Percentiles rank a stretch among this genome's conserved stretches.
phyloP scores from a whole-genome alignment of 2,888 invertebrate species.

The Erebia ligea region DNA sequence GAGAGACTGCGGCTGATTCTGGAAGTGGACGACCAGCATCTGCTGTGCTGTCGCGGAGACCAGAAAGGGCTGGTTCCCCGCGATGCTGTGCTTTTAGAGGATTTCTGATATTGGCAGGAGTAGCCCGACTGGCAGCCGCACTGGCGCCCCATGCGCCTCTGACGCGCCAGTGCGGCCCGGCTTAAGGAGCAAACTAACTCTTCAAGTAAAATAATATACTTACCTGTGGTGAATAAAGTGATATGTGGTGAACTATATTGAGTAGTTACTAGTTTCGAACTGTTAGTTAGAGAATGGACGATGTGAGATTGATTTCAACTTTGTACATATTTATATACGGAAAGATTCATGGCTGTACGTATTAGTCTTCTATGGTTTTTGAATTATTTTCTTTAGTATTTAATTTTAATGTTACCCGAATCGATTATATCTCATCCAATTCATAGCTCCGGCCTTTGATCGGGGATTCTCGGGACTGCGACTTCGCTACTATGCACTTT shows the following conservation, averaged over 20 bases:
- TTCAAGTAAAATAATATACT: not conserved
- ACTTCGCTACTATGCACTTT: constrained; percentile 26
- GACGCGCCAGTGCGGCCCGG: constrained; percentile 4
- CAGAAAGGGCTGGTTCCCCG: constrained; percentile 90
- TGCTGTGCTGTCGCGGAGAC: constrained; percentile 89
- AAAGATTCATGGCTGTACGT: constrained; percentile 14
- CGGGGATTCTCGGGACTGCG: constrained; percentile 42
- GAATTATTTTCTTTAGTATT: constrained; percentile 38
- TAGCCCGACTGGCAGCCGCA: constrained; percentile 75
- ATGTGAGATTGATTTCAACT: not conserved
- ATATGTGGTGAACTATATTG: constrained; percentile 3
- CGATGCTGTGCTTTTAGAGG: constrained; percentile 85
- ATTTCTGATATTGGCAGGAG: constrained; percentile 77
- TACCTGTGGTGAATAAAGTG: constrained; percentile 16
- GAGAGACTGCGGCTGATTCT: constrained; percentile 88
- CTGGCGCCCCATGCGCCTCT: constrained; percentile 61
- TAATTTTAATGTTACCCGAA: constrained; percentile 58
- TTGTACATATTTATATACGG: constrained; percentile 16
- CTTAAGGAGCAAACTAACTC: constrained; percentile 13
- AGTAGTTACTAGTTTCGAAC: constrained; percentile 11
- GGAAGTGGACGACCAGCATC: constrained; percentile 90
- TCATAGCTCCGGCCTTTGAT: constrained; percentile 31
- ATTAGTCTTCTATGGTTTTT: constrained; percentile 14
- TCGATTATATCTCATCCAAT: constrained; percentile 31
- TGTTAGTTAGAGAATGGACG: constrained; percentile 18